Base-by-base conservation (phyloP, 2,888 invertebrate genomes). In the Electrophaes corylata region DNA sequence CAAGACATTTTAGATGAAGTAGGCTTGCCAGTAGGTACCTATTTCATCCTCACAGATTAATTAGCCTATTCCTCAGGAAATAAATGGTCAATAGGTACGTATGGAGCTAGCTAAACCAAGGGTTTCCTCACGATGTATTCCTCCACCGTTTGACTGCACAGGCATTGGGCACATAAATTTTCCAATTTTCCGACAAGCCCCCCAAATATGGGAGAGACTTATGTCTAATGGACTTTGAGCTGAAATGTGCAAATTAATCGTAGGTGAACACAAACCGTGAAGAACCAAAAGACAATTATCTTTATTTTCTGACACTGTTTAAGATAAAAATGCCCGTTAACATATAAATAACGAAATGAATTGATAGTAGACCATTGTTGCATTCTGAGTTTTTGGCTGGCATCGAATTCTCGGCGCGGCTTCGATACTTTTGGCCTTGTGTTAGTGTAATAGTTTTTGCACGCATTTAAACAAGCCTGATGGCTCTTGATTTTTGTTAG, bases 311-410 rank as follows among this genome's bases (percentile, higher is more conserved):
- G 49, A 76, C 73, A 68, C 70, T 66, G 74, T 61, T 58, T 58
- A 56, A 59, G 55, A 59, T 54, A 59, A 59, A 37, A 56, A 56
- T 56, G 63, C 57, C 54, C 60, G 63, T 68, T 60, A 45, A 47
- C 56, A 53, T 71, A 71, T 71, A 71, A 76, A 76, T 69, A 71
- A 74, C 72, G 69, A 74, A 75, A 74, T 71, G 72, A 66, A 66
- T 66, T 72, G 79, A 78, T 82, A 76, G 73, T 81, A 78, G 78
- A 54, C 84, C 80, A 83, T 84, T 84, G 84, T 84, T 82, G 64
- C 78, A 84, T 84, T 84, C 84, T 71, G 67, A 33, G 81, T 84
- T 83, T 84, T 84, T 82, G 78, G 78, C 39, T 60, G 55, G 53
- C 64, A 54, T 68, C 72, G 65, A 74, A 84, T 84, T 81, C 83